phyloP scores from a whole-genome alignment of 2,113 vertebrate genomes.

The Rhinoderma darwinii region DNA sequence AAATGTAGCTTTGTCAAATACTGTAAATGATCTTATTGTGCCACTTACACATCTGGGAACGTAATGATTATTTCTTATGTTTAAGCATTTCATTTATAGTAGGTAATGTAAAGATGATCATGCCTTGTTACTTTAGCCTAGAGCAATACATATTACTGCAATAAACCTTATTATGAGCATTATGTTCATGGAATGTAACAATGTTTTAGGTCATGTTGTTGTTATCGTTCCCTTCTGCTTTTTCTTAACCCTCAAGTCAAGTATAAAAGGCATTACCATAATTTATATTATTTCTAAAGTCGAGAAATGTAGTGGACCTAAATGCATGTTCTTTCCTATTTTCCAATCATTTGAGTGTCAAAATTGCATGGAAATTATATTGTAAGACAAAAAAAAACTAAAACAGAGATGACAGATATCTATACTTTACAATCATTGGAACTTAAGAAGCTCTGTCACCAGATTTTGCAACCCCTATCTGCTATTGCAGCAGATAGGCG shows the following conservation, averaged over 20 bases:
- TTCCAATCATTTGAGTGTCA: neutral
- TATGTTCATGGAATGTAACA: neutral
- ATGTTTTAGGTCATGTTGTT: neutral
- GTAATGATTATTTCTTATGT: neutral
- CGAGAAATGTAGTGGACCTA: neutral
- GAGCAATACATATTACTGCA: neutral
- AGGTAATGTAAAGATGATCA: neutral
- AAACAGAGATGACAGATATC: too few species aligned
- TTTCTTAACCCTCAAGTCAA: neutral
- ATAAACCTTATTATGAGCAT: neutral
- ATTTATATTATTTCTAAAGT: neutral
- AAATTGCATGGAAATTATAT: neutral
- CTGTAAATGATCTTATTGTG: slow-evolving; percentile 4
- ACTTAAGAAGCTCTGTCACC: too few species aligned
- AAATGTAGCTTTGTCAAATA: slow-evolving; percentile 11
- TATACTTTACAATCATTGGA: too few species aligned
- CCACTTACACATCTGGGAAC: neutral
- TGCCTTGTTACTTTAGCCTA: neutral
- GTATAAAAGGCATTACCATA: neutral
- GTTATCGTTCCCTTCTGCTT: neutral
- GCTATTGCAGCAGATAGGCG: too few species aligned
- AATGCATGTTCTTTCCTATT: neutral
- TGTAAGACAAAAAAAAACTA: too few species aligned
- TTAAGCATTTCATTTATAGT: neutral
- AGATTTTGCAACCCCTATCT: too few species aligned